Percentiles rank a stretch among this genome's conserved stretches.
phyloP scores from a whole-genome alignment of 2,888 invertebrate genomes.

The Oligia latruncula region DNA sequence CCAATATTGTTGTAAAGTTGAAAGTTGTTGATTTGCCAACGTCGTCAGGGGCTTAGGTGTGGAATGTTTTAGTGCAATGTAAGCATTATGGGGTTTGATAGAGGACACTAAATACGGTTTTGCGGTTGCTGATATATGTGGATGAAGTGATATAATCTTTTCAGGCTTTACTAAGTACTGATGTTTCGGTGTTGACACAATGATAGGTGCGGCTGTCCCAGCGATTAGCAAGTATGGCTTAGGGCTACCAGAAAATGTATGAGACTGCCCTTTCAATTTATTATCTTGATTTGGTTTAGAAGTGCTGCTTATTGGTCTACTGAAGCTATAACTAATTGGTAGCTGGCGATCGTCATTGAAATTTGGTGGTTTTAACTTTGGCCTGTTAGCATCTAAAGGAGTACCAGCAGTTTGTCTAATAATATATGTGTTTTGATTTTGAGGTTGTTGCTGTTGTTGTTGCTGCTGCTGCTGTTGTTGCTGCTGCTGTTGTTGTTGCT shows the following conservation, averaged over 20 bases:
- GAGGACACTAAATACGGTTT: conserved; percentile 78
- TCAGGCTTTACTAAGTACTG: conserved; percentile 76
- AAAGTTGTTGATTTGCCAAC: conserved; percentile 81
- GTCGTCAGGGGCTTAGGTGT: conserved; percentile 82
- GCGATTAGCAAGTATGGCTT: conserved; percentile 79
- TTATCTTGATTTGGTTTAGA: conserved; percentile 65
- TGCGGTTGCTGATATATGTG: conserved; percentile 71
- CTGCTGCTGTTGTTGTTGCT: background rate
- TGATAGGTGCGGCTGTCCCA: conserved; percentile 75
- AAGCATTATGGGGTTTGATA: conserved; percentile 73
- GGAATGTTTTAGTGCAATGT: conserved; percentile 74
- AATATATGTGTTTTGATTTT: conserved; percentile 66
- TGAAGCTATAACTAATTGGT: conserved; percentile 85
- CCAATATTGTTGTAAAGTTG: conserved; percentile 83
- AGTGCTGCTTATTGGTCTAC: conserved; percentile 70
- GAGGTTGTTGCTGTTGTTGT: conserved; percentile 67
- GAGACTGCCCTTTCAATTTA: conserved; percentile 71
- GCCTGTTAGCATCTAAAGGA: conserved; percentile 74
- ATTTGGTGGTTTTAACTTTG: conserved; percentile 84
- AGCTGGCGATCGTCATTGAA: conserved; percentile 86
- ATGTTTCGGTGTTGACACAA: conserved; percentile 79
- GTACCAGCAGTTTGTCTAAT: conserved; percentile 71
- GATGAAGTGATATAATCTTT: conserved; percentile 73
- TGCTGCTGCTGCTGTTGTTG: conserved; percentile 19
- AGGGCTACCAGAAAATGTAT: conserved; percentile 74